A percentile compares a stretch with the other conserved stretches of the same genome.
phyloP scores from a whole-genome alignment of 2,888 invertebrate species.

The Cheilosia soror region DNA sequence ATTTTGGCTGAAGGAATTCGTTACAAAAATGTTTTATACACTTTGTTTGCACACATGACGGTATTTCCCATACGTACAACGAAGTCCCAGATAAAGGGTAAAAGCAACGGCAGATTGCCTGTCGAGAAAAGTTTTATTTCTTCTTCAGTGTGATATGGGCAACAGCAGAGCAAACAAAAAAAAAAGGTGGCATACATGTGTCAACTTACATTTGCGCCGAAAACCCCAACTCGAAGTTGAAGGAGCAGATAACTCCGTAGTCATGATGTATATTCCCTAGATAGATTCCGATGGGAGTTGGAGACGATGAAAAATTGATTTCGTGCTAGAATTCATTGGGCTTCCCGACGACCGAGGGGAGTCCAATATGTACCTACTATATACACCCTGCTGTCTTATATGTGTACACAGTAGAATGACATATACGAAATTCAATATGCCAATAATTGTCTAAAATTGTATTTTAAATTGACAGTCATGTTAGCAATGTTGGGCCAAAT shows the following conservation, averaged over 20 bases:
- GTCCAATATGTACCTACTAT: background rate
- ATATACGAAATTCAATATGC: slow-evolving; percentile 73
- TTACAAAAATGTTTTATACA: slow-evolving; percentile 50
- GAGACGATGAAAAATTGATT: slow-evolving; percentile 74
- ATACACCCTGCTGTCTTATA: slow-evolving; percentile 19
- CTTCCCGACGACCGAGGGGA: slow-evolving; percentile 10
- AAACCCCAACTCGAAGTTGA: slow-evolving; percentile 24
- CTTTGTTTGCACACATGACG: slow-evolving; percentile 63
- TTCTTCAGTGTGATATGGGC: slow-evolving; percentile 47
- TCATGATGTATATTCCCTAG: slow-evolving; percentile 59
- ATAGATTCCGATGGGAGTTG: slow-evolving; percentile 43
- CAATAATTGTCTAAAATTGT: slow-evolving; percentile 74
- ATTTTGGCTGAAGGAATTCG: slow-evolving; percentile 51
- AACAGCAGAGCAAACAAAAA: slow-evolving; percentile 2
- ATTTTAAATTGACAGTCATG: slow-evolving; percentile 75
- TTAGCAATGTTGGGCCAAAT: slow-evolving; percentile 46
- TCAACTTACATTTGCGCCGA: slow-evolving; percentile 67
- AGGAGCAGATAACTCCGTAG: slow-evolving; percentile 55
- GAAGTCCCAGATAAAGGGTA: slow-evolving; percentile 24
- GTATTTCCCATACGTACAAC: slow-evolving; percentile 35
- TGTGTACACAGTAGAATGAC: slow-evolving; percentile 60
- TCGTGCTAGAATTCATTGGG: slow-evolving; percentile 63
- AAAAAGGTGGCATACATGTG: slow-evolving; percentile 67
- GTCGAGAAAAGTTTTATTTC: slow-evolving; percentile 40
- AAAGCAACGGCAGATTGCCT: slow-evolving; percentile 58